A percentile compares a stretch with the other conserved stretches of the same genome.
phyloP scores from a whole-genome alignment of 2,888 invertebrate genomes.

The Sinotaia quadrata region DNA sequence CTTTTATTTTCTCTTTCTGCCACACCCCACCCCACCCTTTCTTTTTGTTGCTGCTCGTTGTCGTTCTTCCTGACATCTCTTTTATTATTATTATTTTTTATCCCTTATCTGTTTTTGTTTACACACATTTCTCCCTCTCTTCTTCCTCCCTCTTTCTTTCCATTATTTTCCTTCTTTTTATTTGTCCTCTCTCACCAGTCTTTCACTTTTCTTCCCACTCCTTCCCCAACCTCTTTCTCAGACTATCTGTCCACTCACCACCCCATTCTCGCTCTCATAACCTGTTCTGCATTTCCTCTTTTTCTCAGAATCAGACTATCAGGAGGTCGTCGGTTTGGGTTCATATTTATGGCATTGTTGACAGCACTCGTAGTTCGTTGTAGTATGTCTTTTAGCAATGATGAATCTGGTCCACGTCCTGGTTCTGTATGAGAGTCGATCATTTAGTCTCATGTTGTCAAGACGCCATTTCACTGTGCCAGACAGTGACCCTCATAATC shows the following conservation, averaged over 20 bases:
- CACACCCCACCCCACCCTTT: neutral
- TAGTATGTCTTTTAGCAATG: no score
- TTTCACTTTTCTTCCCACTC: conserved; percentile 1
- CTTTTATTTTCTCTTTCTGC: conserved; percentile 4
- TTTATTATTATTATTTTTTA: conserved; percentile 1
- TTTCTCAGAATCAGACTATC: no score
- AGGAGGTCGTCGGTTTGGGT: no score
- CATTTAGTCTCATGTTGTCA: no score
- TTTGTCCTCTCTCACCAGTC: neutral
- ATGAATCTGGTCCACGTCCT: no score
- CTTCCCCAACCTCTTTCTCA: conserved; percentile 13
- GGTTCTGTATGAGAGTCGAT: no score
- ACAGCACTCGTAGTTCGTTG: no score
- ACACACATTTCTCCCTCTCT: conserved; percentile 6
- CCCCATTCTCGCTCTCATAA: neutral
- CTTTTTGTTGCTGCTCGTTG: neutral
- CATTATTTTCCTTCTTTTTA: conserved; percentile 4
- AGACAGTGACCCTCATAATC: no score
- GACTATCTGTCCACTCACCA: conserved; percentile 9
- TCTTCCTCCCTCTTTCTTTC: neutral
- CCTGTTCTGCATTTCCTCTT: conserved; percentile 3
- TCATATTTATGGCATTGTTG: no score
- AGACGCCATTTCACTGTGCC: no score
- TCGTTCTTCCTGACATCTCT: neutral
- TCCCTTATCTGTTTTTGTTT: neutral